A percentile compares a stretch with the other conserved stretches of the same genome.
Conservation (phyloP, 2,797 vertebrate genomes). For the Melanotaenia parkinsoni region DNA sequence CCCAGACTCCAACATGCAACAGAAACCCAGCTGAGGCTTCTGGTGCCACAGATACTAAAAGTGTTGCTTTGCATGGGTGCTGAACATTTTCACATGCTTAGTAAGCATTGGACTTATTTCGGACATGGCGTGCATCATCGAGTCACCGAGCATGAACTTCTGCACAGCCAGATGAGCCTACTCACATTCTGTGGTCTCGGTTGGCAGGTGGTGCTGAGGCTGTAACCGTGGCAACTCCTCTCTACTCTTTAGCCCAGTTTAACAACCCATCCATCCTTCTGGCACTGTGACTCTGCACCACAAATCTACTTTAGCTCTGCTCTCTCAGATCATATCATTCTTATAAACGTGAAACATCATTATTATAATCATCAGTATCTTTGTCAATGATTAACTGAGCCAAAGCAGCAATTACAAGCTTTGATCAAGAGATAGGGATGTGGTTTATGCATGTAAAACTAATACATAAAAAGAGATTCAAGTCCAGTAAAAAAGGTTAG, state of each 20-base stretch:
- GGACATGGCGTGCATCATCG: slow-evolving; percentile 20
- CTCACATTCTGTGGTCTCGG: slow-evolving; percentile 62
- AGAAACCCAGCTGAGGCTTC: slow-evolving; percentile 52
- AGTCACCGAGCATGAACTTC: slow-evolving; percentile 31
- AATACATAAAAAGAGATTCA: neutral
- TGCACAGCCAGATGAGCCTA: slow-evolving; percentile 57
- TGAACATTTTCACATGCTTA: slow-evolving; percentile 35
- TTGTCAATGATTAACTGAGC: slow-evolving; percentile 30
- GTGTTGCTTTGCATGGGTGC: slow-evolving; percentile 41
- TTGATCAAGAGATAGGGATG: neutral
- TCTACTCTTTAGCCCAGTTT: slow-evolving; percentile 68
- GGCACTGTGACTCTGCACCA: slow-evolving; percentile 55
- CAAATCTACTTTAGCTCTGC: slow-evolving; percentile 22
- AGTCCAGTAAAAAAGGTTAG: neutral
- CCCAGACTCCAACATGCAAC: slow-evolving; percentile 36
- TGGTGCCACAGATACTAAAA: slow-evolving; percentile 51
- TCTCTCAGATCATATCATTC: slow-evolving; percentile 42
- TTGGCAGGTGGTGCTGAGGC: slow-evolving; percentile 75
- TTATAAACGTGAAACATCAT: slow-evolving; percentile 55
- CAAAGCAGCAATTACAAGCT: slow-evolving; percentile 28
- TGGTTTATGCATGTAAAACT: slow-evolving; percentile 1
- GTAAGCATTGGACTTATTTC: slow-evolving; percentile 46
- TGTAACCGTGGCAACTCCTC: slow-evolving; percentile 81
- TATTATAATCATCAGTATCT: slow-evolving; percentile 48
- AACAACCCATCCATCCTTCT: slow-evolving; percentile 59